These are phyloP conservation scores for Cephus sareptanus DNA, from an alignment of 2,888 invertebrate genomes.

Conservation along the genomic window DNA sequence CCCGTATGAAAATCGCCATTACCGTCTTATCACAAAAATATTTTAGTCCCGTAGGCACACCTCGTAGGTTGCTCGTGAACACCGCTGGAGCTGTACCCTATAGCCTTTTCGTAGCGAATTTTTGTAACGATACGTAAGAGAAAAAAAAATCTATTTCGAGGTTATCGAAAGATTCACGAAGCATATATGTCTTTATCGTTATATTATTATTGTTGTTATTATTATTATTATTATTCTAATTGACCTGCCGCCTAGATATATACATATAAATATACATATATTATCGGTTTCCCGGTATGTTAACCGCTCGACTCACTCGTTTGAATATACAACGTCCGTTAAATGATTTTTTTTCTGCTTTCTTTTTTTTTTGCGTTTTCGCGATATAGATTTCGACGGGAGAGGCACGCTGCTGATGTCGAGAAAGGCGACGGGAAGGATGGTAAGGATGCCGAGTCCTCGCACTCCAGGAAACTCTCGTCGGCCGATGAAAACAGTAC, in stretches of 20 bases:
- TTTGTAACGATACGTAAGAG: constrained; percentile 33
- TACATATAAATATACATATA: neutral
- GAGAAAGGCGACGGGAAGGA: constrained; percentile 72
- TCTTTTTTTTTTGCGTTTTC: constrained; percentile 1
- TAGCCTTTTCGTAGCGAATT: constrained; percentile 48
- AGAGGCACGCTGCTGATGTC: constrained; percentile 68
- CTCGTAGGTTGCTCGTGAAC: constrained; percentile 66
- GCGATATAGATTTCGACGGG: constrained; percentile 59
- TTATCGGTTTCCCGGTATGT: constrained; percentile 16
- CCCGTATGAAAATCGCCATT: neutral
- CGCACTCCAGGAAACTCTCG: constrained; percentile 69
- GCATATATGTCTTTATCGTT: constrained; percentile 14
- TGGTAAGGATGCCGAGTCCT: constrained; percentile 64
- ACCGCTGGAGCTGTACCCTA: constrained; percentile 59
- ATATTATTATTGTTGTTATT: constrained; percentile 11
- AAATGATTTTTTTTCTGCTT: neutral
- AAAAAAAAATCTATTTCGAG: neutral
- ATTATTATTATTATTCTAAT: constrained; percentile 8
- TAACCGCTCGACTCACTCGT: neutral
- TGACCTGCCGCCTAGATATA: neutral
- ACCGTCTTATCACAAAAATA: neutral
- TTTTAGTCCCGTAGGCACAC: constrained; percentile 57
- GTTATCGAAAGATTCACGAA: constrained; percentile 1
- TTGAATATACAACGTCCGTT: neutral
- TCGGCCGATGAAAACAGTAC: constrained; percentile 70